These are phyloP conservation scores for Strix uralensis DNA, from an alignment of 2,113 vertebrate genomes.

Conservation along the genomic window DNA sequence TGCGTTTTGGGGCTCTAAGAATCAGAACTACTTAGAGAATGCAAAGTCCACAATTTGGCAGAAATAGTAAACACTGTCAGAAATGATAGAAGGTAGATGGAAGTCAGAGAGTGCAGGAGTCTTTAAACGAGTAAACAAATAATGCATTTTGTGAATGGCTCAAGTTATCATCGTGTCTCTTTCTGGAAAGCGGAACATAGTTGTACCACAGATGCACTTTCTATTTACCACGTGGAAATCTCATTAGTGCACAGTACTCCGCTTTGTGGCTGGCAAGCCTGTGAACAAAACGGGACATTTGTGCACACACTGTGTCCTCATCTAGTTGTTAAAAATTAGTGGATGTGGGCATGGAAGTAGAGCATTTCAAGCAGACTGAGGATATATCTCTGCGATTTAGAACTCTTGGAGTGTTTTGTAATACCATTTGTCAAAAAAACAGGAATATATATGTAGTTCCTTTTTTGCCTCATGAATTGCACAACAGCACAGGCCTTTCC, in stretches of 20 bases:
- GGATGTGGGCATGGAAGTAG: fast-evolving
- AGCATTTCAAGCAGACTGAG: not conserved
- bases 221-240: not conserved
- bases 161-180: not conserved
- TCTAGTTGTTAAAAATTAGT: not conserved
- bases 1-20: not conserved
- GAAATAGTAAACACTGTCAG: not conserved
- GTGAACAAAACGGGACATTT: not conserved
- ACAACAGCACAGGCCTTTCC: not conserved
- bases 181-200: not conserved
- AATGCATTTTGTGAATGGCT: not conserved
- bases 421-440: not conserved
- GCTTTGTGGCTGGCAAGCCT: not conserved
- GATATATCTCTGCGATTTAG: not conserved
- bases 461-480: not conserved
- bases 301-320: not conserved
- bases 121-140: not conserved
- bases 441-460: not conserved
- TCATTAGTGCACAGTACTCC: not conserved
- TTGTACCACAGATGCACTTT: not conserved
- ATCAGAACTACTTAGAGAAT: not conserved
- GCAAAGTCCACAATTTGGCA: not conserved
- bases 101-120: not conserved
- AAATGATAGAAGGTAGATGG: not conserved
- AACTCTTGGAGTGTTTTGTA: not conserved